A percentile compares a stretch with the other conserved stretches of the same genome.
Evolutionary conservation across 2,113 vertebrate species (phyloP).

Genomic region (Catharus bicknelli): DNA sequence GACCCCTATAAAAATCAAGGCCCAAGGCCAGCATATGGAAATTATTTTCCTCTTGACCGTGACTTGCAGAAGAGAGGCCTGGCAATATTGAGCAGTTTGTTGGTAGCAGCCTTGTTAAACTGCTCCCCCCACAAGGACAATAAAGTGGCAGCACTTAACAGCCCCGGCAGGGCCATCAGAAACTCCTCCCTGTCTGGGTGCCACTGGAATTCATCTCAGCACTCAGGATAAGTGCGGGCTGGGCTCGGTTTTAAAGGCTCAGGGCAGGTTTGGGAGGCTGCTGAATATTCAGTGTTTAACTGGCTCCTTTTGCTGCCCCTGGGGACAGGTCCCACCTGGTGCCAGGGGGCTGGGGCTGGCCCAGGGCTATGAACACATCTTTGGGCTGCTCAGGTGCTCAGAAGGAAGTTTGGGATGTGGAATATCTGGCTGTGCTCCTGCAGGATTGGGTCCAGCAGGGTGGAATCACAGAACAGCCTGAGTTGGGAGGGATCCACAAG

Average conservation of each 20-base stretch:
- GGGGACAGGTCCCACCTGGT: background rate
- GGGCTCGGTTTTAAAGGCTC: background rate
- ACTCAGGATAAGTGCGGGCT: accelerated
- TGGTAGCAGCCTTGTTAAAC: constrained; percentile 37
- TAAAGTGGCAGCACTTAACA: constrained; percentile 23
- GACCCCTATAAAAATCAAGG: constrained; percentile 60
- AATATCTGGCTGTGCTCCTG: background rate
- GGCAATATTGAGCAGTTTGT: constrained; percentile 23
- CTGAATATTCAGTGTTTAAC: accelerated
- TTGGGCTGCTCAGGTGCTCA: background rate
- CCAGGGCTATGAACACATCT: accelerated
- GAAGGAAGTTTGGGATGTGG: background rate
- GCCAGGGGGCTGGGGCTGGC: accelerated
- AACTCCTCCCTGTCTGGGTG: background rate
- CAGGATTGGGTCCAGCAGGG: background rate
- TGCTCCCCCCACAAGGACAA: background rate
- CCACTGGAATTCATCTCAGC: background rate
- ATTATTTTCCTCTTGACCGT: constrained; percentile 62
- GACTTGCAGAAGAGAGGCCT: constrained; percentile 45
- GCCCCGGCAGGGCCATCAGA: background rate
- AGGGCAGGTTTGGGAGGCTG: background rate
- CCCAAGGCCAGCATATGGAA: constrained; percentile 61
- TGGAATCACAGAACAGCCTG: background rate
- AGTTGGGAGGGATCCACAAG: background rate
- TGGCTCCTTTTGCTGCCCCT: background rate